Evolutionary conservation across 2,797 vertebrate species (phyloP).

Genomic region (Enteromius fasciolatus): DNA sequence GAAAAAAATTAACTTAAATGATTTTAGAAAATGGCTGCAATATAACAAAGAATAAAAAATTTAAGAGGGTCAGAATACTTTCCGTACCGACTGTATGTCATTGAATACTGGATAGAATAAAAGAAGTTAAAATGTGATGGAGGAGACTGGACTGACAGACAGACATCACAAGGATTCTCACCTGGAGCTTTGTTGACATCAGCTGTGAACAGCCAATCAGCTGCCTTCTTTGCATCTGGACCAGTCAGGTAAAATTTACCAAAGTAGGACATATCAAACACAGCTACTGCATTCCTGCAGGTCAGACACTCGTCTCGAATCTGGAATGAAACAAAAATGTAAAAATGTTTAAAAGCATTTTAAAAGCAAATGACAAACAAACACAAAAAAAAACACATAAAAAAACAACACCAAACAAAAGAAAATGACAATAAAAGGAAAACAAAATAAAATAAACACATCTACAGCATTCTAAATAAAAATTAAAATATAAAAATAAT

Average conservation of each 20-base stretch:
- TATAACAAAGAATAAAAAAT: too few relatives aligned
- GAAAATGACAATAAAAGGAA: neutral
- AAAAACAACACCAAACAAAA: neutral
- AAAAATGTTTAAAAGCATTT: neutral
- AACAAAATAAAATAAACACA: too few relatives aligned
- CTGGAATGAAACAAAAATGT: conserved; percentile 67
- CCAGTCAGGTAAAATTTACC: conserved; percentile 97
- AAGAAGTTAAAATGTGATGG: neutral
- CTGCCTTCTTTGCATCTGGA: conserved; percentile 86
- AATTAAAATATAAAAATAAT: too few relatives aligned
- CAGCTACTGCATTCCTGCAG: conserved; percentile 84
- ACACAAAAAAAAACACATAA: neutral
- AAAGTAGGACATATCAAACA: conserved; percentile 98
- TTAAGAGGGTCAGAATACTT: too few relatives aligned
- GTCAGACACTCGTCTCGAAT: conserved; percentile 89
- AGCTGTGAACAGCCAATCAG: conserved; percentile 93
- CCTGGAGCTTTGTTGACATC: conserved; percentile 90
- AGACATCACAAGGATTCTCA: conserved; percentile 64
- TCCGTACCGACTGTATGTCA: too few relatives aligned
- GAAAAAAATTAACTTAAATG: too few relatives aligned
- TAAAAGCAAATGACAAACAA: neutral
- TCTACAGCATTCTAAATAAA: too few relatives aligned
- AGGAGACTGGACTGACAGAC: neutral
- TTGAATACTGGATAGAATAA: neutral
- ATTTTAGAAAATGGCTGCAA: too few relatives aligned